Evolutionary conservation across 1,140 invertebrate genomes (phyloP), one percentile per base, ranked within the genome.

Genomic region (Zaprionus tsacasi): DNA sequence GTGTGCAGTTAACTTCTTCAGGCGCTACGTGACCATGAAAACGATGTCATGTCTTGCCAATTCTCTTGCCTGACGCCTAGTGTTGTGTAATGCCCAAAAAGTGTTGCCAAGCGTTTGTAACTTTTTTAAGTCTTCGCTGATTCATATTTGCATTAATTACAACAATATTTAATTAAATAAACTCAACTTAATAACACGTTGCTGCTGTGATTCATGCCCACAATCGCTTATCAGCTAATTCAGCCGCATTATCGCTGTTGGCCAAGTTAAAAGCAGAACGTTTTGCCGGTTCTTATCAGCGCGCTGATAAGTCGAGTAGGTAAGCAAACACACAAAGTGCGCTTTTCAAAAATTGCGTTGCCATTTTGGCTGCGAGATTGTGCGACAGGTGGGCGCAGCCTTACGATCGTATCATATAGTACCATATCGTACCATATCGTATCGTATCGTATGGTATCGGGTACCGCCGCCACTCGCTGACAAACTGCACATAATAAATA

Each of bases 401-500:
- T 21, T 57, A 40, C 50, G 54, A 75, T 79, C 64, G 25, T 40
- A 40, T 40, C 38, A 11, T 40, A 40, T 40, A 13, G 38, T 45
- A 45, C 15, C n/a, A n/a, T 15, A 15, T 15, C 6, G n/a, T 15
- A 45, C 55, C 52, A 38, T 21, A 21, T 2, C 38, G 12, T 40
- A 40, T 40, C 38, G 38, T 45, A 45, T 45, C 7, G 40, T 15
- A 15, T 45, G 2, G 40, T 15, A 45, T 60, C 52, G 54, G 27
- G 36, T 25, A 30, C 15, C 45, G 15, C 40, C n/a, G 40, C 40
- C n/a, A n/a, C 7, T 45, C 40, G 82, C 80, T 88, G 82, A 87
- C 83, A 87, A 88, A 87, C 83, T 87, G 83, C 83, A 87, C 83
- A 88, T 87, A 82, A 87, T 87, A 87, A 88, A 87, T 82, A 82